Percentiles rank a stretch among this genome's conserved stretches.
phyloP scores from a whole-genome alignment of 2,113 vertebrate genomes.

The Melanerpes formicivorus region DNA sequence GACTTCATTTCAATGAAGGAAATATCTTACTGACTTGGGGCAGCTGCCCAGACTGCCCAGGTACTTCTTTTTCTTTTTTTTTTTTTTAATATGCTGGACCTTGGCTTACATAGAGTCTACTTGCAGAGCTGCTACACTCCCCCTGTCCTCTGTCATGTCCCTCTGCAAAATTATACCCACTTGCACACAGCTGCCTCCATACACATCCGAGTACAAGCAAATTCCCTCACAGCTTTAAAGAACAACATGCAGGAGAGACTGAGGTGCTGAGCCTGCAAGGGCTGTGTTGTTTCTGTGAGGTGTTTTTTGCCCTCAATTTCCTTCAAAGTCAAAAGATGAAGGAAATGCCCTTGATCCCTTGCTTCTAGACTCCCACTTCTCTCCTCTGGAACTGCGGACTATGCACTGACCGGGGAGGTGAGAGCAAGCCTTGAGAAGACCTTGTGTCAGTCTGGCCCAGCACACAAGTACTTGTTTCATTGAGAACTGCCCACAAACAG shows the following conservation, averaged over 20 bases:
- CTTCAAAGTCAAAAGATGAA: neutral
- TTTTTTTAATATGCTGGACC: neutral
- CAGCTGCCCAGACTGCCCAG: neutral
- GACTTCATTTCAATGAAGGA: neutral
- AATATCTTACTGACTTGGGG: neutral
- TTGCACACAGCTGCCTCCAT: neutral
- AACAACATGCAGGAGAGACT: neutral
- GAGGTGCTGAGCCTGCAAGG: neutral
- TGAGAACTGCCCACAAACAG: neutral
- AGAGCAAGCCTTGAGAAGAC: neutral
- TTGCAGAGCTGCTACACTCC: neutral
- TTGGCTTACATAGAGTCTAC: neutral
- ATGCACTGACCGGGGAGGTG: neutral
- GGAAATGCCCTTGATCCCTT: neutral
- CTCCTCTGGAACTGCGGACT: neutral
- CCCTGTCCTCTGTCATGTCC: neutral
- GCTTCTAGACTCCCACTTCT: neutral
- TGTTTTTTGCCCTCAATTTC: neutral
- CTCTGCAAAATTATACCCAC: fast-evolving
- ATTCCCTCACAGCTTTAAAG: neutral
- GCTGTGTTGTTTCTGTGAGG: neutral
- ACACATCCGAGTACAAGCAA: neutral
- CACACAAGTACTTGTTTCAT: neutral
- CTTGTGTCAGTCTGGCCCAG: too few species aligned
- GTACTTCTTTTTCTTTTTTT: neutral